Evolutionary conservation across 2,797 vertebrate species (phyloP), one percentile per base, ranked within the genome.

Genomic region (Poecilia velifera): DNA sequence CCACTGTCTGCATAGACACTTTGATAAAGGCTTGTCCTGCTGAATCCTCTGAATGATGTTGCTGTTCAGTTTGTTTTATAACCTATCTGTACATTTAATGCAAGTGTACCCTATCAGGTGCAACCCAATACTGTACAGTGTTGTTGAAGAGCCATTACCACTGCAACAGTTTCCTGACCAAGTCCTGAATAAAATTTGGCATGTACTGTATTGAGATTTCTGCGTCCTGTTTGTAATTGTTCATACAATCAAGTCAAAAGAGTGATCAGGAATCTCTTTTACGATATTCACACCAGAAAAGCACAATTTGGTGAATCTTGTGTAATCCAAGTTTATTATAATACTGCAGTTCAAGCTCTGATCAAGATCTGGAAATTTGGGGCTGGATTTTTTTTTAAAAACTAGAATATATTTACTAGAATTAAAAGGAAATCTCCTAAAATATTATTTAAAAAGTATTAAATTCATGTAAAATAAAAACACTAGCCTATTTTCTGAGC

Each of bases 1-100:
- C 96, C 94, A 96, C 95, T 96, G 95, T 97, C 95, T 97, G 96
- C 96, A 96, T 96, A 96, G 96, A 95, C 96, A 97, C 96, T 97
- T 97, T 95, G 95, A 94, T 93, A 87, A 93, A 90, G 80, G 92
- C 93, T 93, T 87, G 94, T 97, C 96, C 95, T 96, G 96, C 96
- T 96, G 95, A 96, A 96, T 96, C 95, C 96, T 95, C 90, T 89
- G 89, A 94, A 91, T 90, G 88, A 89, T 90, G 81, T 94, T 92
- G 89, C 93, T 93, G 85, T 92, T 93, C 90, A 90, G 86, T 93
- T 90, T 91, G 87, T 95, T 95, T 95, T 94, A 89, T 93, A 94
- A 94, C 91, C 92, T 90, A 90, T 85, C 90, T 92, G 90, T 84
- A 90, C 85, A 92, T 89, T 87, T 88, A 90, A 91, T 93, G 92